Evolutionary conservation across 2,113 vertebrate genomes (phyloP).

Genomic region (Coturnix japonica): DNA sequence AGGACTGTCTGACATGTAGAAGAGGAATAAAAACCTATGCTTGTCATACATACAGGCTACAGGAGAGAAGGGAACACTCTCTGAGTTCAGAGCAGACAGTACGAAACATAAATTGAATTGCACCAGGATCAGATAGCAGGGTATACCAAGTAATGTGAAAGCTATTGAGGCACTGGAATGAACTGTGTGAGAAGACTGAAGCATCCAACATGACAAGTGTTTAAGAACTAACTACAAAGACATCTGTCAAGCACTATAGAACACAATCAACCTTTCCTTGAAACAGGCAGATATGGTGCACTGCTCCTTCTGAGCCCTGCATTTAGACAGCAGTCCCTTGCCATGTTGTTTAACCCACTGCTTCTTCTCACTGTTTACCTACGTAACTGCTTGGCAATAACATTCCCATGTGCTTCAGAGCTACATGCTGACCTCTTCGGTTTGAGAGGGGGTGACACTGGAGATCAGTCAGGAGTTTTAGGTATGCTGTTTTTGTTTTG

Average conservation of each 20-base stretch:
- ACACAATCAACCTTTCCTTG: not conserved
- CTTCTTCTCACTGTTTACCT: not conserved
- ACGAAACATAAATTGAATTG: not conserved
- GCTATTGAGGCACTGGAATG: not conserved
- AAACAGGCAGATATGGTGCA: not conserved
- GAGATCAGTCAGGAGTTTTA: not conserved
- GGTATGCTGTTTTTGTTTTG: conserved; percentile 28
- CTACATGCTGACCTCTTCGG: not conserved
- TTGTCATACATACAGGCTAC: not conserved
- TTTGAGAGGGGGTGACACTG: not conserved
- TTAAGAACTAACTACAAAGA: not conserved
- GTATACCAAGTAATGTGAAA: not conserved
- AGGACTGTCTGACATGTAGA: not conserved
- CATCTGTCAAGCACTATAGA: not conserved
- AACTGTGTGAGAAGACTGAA: not conserved
- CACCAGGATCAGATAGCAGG: not conserved
- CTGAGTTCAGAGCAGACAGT: not conserved
- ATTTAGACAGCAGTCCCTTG: not conserved
- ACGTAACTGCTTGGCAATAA: not conserved
- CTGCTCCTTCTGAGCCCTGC: not conserved
- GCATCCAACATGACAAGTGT: not conserved
- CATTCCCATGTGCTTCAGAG: not conserved
- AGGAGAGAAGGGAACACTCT: not conserved
- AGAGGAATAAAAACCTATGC: not conserved
- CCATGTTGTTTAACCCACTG: not conserved